These are phyloP conservation scores for Xiphorhynchus elegans DNA, from an alignment of 2,113 vertebrate species.

Conservation along the genomic window DNA sequence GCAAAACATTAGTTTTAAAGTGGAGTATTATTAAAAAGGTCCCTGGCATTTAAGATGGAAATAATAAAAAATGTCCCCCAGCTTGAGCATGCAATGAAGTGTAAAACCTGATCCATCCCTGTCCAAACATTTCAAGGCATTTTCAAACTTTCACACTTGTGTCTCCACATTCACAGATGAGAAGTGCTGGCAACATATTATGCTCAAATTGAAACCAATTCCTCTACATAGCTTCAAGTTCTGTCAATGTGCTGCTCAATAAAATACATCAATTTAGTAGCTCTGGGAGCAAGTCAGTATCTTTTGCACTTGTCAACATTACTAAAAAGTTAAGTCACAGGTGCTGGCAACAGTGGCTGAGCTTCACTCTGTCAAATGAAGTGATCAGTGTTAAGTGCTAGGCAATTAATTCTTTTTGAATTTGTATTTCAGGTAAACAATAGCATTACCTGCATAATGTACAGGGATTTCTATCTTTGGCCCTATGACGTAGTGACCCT, in stretches of 20 bases:
- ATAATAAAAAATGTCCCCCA: neutral
- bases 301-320: neutral
- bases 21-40: neutral
- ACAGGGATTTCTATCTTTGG: constrained; percentile 99
- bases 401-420: neutral
- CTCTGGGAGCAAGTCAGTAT: neutral
- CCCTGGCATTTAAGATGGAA: neutral
- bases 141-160: neutral
- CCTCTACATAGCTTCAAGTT: rapidly evolving
- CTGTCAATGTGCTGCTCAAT: neutral
- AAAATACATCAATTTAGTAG: neutral
- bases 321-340: neutral
- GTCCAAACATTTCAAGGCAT: neutral
- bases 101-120: neutral
- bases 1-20: neutral
- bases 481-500: constrained; percentile 98
- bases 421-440: neutral
- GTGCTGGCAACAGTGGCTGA: neutral
- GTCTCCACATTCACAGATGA: neutral
- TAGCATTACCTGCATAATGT: constrained; percentile 93
- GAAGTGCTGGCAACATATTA: neutral
- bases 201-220: neutral
- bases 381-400: neutral
- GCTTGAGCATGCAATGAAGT: neutral
- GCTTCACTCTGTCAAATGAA: neutral